phyloP scores from a whole-genome alignment of 2,797 vertebrate species.

The Enteromius viviparus region DNA sequence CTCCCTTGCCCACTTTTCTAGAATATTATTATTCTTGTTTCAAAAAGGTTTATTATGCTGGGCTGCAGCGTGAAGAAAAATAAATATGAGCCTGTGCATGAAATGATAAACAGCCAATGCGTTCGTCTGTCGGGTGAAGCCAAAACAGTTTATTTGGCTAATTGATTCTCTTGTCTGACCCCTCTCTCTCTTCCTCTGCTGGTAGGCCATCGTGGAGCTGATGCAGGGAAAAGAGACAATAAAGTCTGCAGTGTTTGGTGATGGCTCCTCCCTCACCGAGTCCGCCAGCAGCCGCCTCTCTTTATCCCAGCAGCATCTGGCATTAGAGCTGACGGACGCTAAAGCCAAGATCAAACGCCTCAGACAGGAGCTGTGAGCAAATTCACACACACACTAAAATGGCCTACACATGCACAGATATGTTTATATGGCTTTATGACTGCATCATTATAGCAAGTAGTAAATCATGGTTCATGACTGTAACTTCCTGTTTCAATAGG shows the following conservation, averaged over 20 bases:
- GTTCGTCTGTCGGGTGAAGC: neutral
- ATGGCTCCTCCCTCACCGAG: constrained; percentile 85
- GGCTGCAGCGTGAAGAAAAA: neutral
- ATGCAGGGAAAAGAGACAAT: constrained; percentile 91
- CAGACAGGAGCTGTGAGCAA: constrained; percentile 94
- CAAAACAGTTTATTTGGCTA: neutral
- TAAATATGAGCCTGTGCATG: neutral
- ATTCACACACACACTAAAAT: neutral
- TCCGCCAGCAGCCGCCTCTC: constrained; percentile 94
- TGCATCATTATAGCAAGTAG: constrained; percentile 3
- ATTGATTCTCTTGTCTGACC: neutral
- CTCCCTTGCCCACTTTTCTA: neutral
- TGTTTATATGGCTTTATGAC: neutral
- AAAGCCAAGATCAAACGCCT: constrained; percentile 95
- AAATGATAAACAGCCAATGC: neutral
- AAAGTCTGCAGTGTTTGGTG: constrained; percentile 83
- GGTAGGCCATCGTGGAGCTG: constrained; percentile 90
- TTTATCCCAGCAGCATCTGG: constrained; percentile 94
- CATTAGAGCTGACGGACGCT: constrained; percentile 93
- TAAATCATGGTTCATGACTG: neutral
- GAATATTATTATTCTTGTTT: neutral
- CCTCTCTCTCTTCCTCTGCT: constrained; percentile 30
- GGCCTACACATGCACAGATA: constrained; percentile 18
- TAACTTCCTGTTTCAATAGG: neutral
- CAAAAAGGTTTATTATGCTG: neutral